Base-by-base conservation (phyloP, 2,888 invertebrate species). In the Tetranychus piercei region DNA sequence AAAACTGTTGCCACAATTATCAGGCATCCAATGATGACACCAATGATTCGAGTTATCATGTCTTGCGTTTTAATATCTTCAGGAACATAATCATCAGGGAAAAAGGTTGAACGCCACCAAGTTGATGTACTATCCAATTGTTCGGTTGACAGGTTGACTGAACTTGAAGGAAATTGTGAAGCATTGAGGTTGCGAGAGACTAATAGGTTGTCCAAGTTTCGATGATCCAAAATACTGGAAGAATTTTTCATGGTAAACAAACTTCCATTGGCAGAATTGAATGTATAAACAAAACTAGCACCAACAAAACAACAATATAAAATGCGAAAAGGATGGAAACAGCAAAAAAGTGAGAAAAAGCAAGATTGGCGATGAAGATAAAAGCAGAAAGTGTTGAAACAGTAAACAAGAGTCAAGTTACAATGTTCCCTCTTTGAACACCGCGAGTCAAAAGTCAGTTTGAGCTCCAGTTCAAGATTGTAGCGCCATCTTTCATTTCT, bases 21-120 rank as follows among this genome's bases (percentile, higher is more conserved):
- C 15, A 76, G 86, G 78, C 76, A 75, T 20, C 79, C 78, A 22
- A 79, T 67, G 8, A 77, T 71, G 55, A 78, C 78, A n/a, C 79
- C 79, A 43, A 79, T 73, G 6, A 77, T 75, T 69, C 78, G 74
- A 6, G 78, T 72, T 3, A 72, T 34, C 8, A 76, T 43, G 9
- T 76, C 76, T n/a, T 66, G 5, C 5, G 34, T 34, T n/a, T 74
- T 44, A 20, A 74, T 15, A 5, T 70, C 22, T 67, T 74, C 74
- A 20, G 55, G n/a, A 11, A 45, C 6, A 44, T 74, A n/a, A 6
- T 69, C 44, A 11, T 9, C 34, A 20, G 55, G 20, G 70, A 74
- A 70, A 6, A 70, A 69, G 7, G 34, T 67, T 7, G 55, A 55
- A 3, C 45, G 70, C 45, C 44, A 74, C 70, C 70, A 70, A 18